Evolutionary conservation across 2,888 invertebrate species (phyloP), one percentile per base, ranked within the genome.

Genomic region (Trichacis sp.): DNA sequence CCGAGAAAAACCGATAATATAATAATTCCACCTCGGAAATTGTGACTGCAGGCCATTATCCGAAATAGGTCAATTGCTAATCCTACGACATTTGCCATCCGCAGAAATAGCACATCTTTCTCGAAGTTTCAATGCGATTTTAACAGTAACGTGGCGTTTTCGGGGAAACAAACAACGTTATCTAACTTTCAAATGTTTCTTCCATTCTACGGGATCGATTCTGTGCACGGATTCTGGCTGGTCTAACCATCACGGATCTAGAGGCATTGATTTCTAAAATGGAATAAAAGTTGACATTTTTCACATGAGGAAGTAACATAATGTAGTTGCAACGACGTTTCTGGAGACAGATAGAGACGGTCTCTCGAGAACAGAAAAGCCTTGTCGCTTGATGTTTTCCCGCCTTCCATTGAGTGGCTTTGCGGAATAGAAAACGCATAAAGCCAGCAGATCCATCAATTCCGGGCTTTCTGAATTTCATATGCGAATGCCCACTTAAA

Each of bases 341-440:
- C 24, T 51, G 51, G 59, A 36, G 52, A 64, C 55, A 52, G 24
- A 24, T 20, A 59, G 38, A 56, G 53, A 51, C 52, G 36, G 51
- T 64, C 64, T 40, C 58, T 51, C 12, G 51, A 52, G 59, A 59
- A 18, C 29, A 18, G 43, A 48, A 40, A 50, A 38, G 46, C 55
- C 45, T 49, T 64, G 64, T 64, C 58, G 55, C 45, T 55, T 64
- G 43, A 52, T 56, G 51, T 64, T 40, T 51, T 42, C 33, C 40
- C 54, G 64, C 58, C 64, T 58, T 64, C 52, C 54, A 63, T 64
- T 59, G 59, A 42, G 52, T 59, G 50, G 64, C 59, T 59, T 64
- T 55, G 55, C 55, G 64, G 51, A 59, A 64, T 59, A 47, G 54
- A 55, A 64, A 59, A 64, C 54, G 64, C 59, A 59, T 64, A 55